Conservation (phyloP, 2,888 invertebrate species). For the Girardia tigrina region DNA sequence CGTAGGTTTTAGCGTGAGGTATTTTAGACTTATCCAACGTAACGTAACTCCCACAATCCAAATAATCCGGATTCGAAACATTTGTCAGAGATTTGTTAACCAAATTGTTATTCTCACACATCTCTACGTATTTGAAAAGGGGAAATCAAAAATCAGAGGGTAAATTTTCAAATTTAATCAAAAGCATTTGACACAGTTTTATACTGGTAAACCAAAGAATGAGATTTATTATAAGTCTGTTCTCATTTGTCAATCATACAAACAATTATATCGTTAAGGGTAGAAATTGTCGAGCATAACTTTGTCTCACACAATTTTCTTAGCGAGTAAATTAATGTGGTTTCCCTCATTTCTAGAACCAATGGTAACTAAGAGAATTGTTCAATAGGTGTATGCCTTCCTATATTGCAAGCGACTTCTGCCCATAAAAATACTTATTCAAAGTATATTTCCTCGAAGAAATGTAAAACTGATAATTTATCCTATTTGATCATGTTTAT, state of each 20-base stretch:
- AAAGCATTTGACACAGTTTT: background rate
- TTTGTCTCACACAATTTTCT: background rate
- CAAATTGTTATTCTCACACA: background rate
- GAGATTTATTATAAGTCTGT: slow-evolving; percentile 1
- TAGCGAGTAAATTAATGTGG: background rate
- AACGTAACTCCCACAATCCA: background rate
- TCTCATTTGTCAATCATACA: background rate
- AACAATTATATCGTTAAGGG: background rate
- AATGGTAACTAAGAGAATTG: background rate
- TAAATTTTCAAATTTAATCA: background rate
- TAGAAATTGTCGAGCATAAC: slow-evolving; percentile 23
- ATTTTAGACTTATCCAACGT: background rate
- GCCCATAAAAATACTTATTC: background rate
- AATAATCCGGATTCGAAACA: background rate
- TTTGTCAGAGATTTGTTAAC: background rate
- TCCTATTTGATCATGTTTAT: too few relatives aligned
- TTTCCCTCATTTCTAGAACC: background rate
- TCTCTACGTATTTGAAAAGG: background rate
- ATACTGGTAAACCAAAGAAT: background rate
- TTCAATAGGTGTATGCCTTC: background rate
- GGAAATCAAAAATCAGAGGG: background rate
- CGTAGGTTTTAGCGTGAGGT: background rate
- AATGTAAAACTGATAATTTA: too few relatives aligned
- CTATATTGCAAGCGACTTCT: background rate
- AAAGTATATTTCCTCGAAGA: too few relatives aligned